Percentiles rank a stretch among this genome's conserved stretches.
phyloP scores from a whole-genome alignment of 2,113 vertebrate genomes.

The Columba janthina region DNA sequence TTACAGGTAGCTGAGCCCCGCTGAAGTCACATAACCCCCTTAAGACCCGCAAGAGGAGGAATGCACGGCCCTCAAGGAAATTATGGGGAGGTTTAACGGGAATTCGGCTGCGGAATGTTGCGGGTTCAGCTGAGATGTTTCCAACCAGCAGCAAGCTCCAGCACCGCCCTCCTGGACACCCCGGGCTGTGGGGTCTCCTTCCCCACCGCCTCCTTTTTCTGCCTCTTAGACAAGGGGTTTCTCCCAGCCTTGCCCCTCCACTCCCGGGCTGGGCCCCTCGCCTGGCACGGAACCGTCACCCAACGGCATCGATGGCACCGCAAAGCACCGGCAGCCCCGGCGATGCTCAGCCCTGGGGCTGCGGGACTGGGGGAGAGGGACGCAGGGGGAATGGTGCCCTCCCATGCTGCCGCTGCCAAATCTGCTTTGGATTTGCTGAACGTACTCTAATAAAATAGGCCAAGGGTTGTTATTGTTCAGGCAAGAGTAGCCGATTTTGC shows the following conservation, averaged over 20 bases:
- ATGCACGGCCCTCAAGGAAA: not conserved
- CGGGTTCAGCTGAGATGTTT: not conserved
- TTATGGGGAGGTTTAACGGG: not conserved
- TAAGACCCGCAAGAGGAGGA: not conserved
- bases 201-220: not conserved
- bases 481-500: not conserved
- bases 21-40: not conserved
- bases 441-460: not conserved
- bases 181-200: not conserved
- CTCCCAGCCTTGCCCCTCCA: fast-evolving
- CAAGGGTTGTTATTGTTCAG: not conserved
- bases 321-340: fast-evolving
- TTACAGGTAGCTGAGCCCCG: not conserved
- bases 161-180: fast-evolving
- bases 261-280: not conserved
- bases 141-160: not conserved
- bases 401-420: not conserved
- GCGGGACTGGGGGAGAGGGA: not conserved
- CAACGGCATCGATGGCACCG: not conserved
- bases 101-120: not conserved
- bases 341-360: fast-evolving
- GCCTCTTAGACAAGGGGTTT: not conserved
- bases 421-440: not conserved
- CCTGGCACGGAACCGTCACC: not conserved
- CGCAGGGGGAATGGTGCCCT: not conserved